Conservation (phyloP, 2,113 vertebrate genomes). For the Hyperoodon ampullatus region DNA sequence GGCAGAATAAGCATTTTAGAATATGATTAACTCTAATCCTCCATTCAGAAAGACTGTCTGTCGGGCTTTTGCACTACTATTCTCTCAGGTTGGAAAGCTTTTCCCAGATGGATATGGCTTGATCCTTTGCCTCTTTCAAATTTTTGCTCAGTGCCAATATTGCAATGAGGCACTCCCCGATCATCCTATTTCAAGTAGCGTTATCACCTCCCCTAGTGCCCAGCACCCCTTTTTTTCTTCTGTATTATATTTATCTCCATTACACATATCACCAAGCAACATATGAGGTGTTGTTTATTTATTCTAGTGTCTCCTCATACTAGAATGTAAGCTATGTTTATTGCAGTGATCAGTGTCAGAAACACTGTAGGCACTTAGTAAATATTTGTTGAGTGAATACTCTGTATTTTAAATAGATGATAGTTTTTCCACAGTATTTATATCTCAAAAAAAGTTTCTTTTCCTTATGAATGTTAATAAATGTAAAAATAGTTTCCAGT, state of each 20-base stretch:
- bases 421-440: background rate
- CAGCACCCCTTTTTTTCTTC: background rate
- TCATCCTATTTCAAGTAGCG: background rate
- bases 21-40: background rate
- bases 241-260: background rate
- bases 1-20: background rate
- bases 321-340: background rate
- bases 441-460: background rate
- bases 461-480: background rate
- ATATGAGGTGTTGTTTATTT: background rate
- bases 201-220: too few relatives aligned
- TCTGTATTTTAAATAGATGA: background rate
- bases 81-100: background rate
- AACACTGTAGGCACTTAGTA: background rate
- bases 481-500: background rate
- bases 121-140: background rate
- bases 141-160: background rate
- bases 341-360: background rate
- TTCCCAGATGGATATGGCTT: background rate
- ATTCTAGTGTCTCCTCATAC: background rate
- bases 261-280: background rate
- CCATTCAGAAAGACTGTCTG: background rate
- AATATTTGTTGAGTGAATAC: background rate
- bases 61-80: background rate
- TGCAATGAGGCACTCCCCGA: background rate